These are phyloP conservation scores for Phrynosoma platyrhinos DNA, from an alignment of 2,113 vertebrate genomes.

Conservation along the genomic window DNA sequence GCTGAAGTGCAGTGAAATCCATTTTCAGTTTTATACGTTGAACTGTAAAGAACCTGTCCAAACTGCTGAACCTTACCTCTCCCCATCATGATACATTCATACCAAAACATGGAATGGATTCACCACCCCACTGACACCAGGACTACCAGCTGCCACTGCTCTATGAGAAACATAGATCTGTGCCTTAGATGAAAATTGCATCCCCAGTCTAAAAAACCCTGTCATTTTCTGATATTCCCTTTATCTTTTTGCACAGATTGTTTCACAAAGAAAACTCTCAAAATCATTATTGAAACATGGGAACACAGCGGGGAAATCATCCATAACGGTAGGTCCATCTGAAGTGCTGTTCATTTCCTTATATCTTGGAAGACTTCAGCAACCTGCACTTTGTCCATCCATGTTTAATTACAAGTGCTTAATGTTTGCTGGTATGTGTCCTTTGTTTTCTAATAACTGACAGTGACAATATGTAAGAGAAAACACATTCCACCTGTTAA, in stretches of 20 bases:
- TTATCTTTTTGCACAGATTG: constrained; percentile 84
- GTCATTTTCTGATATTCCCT: constrained; percentile 9
- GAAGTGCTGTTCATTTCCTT: constrained; percentile 19
- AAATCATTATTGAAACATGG: constrained; percentile 94
- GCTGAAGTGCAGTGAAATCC: background rate
- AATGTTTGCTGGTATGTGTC: background rate
- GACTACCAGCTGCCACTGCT: too few relatives aligned
- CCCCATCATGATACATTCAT: too few relatives aligned
- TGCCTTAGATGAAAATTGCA: constrained; percentile 1
- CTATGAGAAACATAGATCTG: background rate
- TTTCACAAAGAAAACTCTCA: constrained; percentile 95
- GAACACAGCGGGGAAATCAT: constrained; percentile 92
- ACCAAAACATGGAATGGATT: too few relatives aligned
- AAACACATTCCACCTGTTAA: background rate
- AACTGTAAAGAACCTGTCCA: too few relatives aligned
- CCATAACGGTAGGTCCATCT: constrained; percentile 88
- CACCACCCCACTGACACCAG: too few relatives aligned
- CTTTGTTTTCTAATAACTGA: background rate
- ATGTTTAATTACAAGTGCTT: background rate
- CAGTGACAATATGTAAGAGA: background rate
- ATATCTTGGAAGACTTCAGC: constrained; percentile 34
- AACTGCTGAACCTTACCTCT: too few relatives aligned
- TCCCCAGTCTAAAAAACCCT: background rate
- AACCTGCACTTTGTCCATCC: background rate
- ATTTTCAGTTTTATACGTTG: too few relatives aligned